Evolutionary conservation across 2,888 invertebrate species (phyloP).

Genomic region (Clitarchus hookeri): DNA sequence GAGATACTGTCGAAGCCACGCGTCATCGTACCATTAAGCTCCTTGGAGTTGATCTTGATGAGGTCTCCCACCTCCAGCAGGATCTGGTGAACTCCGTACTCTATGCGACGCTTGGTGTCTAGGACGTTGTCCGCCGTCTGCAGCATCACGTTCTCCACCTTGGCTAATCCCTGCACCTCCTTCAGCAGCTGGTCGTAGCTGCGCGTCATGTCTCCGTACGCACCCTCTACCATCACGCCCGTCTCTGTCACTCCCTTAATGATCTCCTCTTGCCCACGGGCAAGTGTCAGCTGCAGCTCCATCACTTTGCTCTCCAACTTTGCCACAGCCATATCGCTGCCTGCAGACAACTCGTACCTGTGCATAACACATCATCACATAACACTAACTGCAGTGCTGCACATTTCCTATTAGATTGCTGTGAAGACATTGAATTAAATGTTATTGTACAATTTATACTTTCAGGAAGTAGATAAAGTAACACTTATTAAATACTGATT

Average conservation of each 20-base stretch:
- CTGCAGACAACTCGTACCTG: slow-evolving; percentile 55
- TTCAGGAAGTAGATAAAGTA: no score
- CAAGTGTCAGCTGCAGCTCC: slow-evolving; percentile 60
- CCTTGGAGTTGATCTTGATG: slow-evolving; percentile 66
- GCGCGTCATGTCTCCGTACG: slow-evolving; percentile 60
- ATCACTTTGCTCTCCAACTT: slow-evolving; percentile 60
- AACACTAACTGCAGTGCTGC: not conserved
- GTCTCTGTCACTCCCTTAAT: slow-evolving; percentile 63
- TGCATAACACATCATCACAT: not conserved
- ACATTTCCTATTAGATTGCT: no score
- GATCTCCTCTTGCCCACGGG: slow-evolving; percentile 58
- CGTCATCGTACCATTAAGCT: slow-evolving; percentile 68
- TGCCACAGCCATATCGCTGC: slow-evolving; percentile 52
- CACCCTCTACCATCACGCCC: slow-evolving; percentile 60
- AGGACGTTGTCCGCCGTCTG: slow-evolving; percentile 84
- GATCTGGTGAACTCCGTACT: slow-evolving; percentile 83
- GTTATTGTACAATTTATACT: no score
- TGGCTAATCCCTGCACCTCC: slow-evolving; percentile 63
- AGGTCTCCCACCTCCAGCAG: slow-evolving; percentile 73
- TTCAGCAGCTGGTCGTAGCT: slow-evolving; percentile 60
- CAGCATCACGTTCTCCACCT: slow-evolving; percentile 76
- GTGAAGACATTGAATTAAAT: no score
- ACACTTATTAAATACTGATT: no score
- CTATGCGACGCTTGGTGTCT: slow-evolving; percentile 81
- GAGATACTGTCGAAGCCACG: slow-evolving; percentile 74